Base-by-base conservation (phyloP, 1,140 invertebrate species). In the Drosophila pruinosa region DNA sequence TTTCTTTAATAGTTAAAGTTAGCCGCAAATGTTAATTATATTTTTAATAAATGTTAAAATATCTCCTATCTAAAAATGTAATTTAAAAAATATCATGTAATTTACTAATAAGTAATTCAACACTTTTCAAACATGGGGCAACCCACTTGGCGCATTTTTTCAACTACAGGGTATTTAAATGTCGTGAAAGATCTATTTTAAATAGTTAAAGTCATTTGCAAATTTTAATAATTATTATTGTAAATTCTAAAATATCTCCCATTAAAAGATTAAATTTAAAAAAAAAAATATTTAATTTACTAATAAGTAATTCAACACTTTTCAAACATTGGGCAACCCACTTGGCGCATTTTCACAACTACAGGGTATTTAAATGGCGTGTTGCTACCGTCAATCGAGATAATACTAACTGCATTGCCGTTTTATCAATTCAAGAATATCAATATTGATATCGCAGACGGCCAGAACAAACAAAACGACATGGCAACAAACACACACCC, bases 351-450 rank as follows among this genome's bases (percentile, higher is more conserved):
- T 21, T 45, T 0, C n/a, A 17, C 2, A 10, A 34, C 1, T 53
- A 26, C 38, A 69, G 57, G 48, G 65, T 69, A 64, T 56, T 4
- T 0, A 19, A 63, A 50, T 64, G 67, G 67, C 67, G 43, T 70
- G 58, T 69, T 62, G 31, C 41, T 34, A 45, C 43, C 52, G 52
- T 28, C 24, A 24, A 57, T 41, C 54, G 52, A 57, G 61, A 65
- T 65, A 65, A 57, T 65, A 34, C 36, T 19, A 58, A 58, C 14
- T 57, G 68, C 43, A 53, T 31, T 65, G 54, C 22, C 61, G 65
- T 54, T 80, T 81, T 81, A 80, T 77, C 52, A 69, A 24, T 47
- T 6, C 5, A 26, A 34, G 28, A 67, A 72, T 75, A 80, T 61
- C 52, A 75, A 71, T 61, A 62, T 65, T 57, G 59, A 72, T 79